Percentiles rank a stretch among this genome's conserved stretches.
Conservation (phyloP, 30 jellyfish, hydroid and myxozoan genomes). For the Hydra vulgaris region DNA sequence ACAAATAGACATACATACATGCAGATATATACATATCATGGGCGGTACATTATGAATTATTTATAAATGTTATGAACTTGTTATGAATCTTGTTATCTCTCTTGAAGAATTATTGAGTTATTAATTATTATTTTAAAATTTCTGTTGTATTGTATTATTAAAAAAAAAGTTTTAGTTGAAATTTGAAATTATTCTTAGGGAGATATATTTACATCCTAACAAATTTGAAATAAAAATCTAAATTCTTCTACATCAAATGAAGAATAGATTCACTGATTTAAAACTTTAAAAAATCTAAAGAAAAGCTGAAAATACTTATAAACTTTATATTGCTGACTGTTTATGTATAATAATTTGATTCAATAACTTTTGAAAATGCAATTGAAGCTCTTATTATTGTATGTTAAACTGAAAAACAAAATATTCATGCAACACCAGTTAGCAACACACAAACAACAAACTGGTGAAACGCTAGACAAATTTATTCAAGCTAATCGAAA, state of each 20-base stretch:
- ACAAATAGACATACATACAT: too few species aligned
- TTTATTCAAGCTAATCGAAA: constrained; percentile 43
- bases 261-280: not conserved
- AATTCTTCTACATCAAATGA: not conserved
- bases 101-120: too few species aligned
- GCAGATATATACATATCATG: too few species aligned
- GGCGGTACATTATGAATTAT: too few species aligned
- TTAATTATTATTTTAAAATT: too few species aligned
- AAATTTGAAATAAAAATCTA: not conserved
- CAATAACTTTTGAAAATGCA: constrained; percentile 29
- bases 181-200: not conserved
- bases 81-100: too few species aligned
- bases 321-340: constrained; percentile 24
- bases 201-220: not conserved
- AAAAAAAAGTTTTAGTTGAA: too few species aligned
- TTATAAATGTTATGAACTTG: too few species aligned
- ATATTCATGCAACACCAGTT: constrained; percentile 39
- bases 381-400: not conserved
- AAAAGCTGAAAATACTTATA: constrained; percentile 27
- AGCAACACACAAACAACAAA: constrained; percentile 32
- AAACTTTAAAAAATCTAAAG: not conserved
- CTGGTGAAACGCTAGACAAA: constrained; percentile 46
- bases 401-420: constrained; percentile 30
- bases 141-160: too few species aligned
- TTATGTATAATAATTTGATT: constrained; percentile 25